These are phyloP conservation scores for Lepisosteus oculatus DNA, from an alignment of 2,113 vertebrate species.

Conservation along the genomic window DNA sequence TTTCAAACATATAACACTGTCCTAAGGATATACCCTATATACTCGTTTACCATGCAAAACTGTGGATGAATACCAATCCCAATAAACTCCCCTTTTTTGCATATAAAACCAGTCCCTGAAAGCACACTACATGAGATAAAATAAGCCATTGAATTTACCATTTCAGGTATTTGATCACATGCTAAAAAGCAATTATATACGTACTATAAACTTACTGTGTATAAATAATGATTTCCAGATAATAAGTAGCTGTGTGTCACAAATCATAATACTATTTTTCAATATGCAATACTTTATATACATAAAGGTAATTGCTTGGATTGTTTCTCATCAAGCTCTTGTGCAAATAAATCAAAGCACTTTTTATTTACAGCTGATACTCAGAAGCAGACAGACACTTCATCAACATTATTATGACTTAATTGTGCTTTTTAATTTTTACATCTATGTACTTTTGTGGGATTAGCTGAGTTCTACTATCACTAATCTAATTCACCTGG, in stretches of 20 bases:
- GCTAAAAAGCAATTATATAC: slow-evolving; percentile 34
- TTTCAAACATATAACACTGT: slow-evolving; percentile 31
- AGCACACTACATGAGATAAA: slow-evolving; percentile 40
- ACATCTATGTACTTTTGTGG: slow-evolving; percentile 45
- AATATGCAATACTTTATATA: slow-evolving; percentile 62
- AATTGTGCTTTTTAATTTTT: slow-evolving; percentile 62
- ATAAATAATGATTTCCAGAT: slow-evolving; percentile 63
- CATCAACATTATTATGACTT: slow-evolving; percentile 39
- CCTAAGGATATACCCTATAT: slow-evolving; percentile 21
- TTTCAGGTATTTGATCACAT: slow-evolving; percentile 44
- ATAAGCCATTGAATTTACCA: slow-evolving; percentile 41
- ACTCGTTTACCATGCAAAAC: slow-evolving; percentile 11
- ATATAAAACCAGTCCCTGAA: slow-evolving; percentile 58
- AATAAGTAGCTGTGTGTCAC: slow-evolving; percentile 66
- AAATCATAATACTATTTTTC: slow-evolving; percentile 62
- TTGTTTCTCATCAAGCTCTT: slow-evolving; percentile 58
- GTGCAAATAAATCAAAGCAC: slow-evolving; percentile 1
- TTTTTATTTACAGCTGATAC: slow-evolving; percentile 68
- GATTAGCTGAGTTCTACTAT: slow-evolving; percentile 35
- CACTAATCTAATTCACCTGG: slow-evolving; percentile 20
- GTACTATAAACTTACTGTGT: slow-evolving; percentile 42
- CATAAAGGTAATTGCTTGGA: slow-evolving; percentile 65
- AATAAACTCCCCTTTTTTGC: slow-evolving; percentile 30
- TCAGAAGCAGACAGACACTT: slow-evolving; percentile 57
- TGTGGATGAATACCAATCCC: slow-evolving; percentile 29